Evolutionary conservation across 2,797 vertebrate species (phyloP), one percentile per base, ranked within the genome.

Genomic region (Aplochiton taeniatus): DNA sequence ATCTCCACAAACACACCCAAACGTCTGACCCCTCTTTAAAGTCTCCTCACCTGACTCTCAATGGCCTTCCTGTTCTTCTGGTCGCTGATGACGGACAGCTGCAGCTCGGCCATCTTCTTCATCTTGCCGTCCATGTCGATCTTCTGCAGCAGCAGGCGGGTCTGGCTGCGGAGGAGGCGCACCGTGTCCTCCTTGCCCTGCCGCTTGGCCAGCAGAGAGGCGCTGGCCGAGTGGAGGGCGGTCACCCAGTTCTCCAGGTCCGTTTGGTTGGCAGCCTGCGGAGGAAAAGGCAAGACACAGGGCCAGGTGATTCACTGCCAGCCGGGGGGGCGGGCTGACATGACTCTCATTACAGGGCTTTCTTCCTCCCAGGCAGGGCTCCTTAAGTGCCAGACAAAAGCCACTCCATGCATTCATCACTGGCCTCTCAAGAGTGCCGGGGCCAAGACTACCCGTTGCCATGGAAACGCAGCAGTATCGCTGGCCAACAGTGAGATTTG

Each of bases 201-300:
- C 19, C 94, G 94, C 82, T 92, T 92, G 0, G 95, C 95, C 81
- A 96, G 92, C 65, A 96, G 91, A 1, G 96, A 93, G 7, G 96
- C 95, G 8, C 95, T 94, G 1, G 96, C 96, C 0, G 96, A 98
- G 78, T 98, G 96, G 61, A 98, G 88, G 18, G 96, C 93, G 0
- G 95, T 98, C 81, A 97, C 90, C 96, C 96, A 98, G 86, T 96
- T 96, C 87, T 98, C 96, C 78, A 98, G 89, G 70, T 98, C 96
- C 0, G 94, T 95, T 84, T 98, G 96, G 83, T 88, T 96, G 13
- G 91, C 93, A 0, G 96, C 95, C 96, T 98, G 72, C 58, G n/a
- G 9, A 16, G 10, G 16, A 42, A 19, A 55, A 9, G 43, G 41
- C 18, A 17, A 18, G 48, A 11, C 41, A 43, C 4, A 5, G 6